Evolutionary conservation across 2,113 vertebrate genomes (phyloP).

Genomic region (Clupea harengus): DNA sequence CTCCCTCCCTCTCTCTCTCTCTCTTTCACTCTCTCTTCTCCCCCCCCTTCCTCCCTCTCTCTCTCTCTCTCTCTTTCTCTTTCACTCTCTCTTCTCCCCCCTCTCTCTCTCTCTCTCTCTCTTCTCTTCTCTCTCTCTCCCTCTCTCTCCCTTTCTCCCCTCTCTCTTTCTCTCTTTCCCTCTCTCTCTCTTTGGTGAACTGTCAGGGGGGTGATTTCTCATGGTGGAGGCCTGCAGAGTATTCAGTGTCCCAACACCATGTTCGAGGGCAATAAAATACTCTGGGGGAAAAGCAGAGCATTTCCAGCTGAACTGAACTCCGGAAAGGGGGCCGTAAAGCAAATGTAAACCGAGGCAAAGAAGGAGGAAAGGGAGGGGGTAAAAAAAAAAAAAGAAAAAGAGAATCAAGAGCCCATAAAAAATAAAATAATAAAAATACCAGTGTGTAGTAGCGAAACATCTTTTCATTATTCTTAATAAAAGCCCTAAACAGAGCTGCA

Average conservation of each 20-base stretch:
- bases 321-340: conserved; percentile 62
- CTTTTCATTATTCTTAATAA: conserved; percentile 63
- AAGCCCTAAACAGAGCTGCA: conserved; percentile 55
- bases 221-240: conserved; percentile 53
- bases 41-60: neutral
- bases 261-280: conserved; percentile 65
- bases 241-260: conserved; percentile 62
- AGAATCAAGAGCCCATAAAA: conserved; percentile 64
- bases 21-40: no score
- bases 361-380: conserved; percentile 48
- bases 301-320: conserved; percentile 68
- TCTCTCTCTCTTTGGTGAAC: conserved; percentile 19
- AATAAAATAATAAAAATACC: conserved; percentile 73
- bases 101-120: neutral
- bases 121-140: neutral
- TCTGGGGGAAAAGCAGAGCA: conserved; percentile 61
- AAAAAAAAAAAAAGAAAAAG: conserved; percentile 18
- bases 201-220: conserved; percentile 24
- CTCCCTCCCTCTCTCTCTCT: neutral
- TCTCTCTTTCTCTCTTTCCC: neutral
- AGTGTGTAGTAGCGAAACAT: conserved; percentile 67
- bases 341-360: conserved; percentile 59
- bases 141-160: neutral
- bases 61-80: neutral
- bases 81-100: neutral